Percentiles rank a stretch among this genome's conserved stretches.
Conservation (phyloP, 2,113 vertebrate genomes). For the Apeltes quadracus region DNA sequence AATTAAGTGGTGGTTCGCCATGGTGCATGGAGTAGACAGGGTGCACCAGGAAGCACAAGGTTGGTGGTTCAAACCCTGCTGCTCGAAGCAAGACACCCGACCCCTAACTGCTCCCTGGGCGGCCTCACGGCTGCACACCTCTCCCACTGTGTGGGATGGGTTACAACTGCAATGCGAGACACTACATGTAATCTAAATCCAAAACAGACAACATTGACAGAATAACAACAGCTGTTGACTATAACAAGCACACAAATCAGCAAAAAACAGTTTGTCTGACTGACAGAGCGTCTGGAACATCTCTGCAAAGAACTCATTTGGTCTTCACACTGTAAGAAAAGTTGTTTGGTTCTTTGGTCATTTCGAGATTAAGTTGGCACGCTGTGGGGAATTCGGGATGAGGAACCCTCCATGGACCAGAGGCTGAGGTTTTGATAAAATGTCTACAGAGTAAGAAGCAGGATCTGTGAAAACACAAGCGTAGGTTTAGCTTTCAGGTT, state of each 20-base stretch:
- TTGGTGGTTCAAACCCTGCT: too few relatives aligned
- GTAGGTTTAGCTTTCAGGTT: rapidly evolving
- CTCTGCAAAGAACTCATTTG: slow-evolving; percentile 25
- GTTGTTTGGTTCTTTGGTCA: neutral
- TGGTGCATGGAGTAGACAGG: too few relatives aligned
- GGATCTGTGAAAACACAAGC: slow-evolving; percentile 27
- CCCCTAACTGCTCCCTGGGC: too few relatives aligned
- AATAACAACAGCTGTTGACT: slow-evolving; percentile 10
- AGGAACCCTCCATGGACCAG: slow-evolving; percentile 3
- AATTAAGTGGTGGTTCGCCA: too few relatives aligned
- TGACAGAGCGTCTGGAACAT: slow-evolving; percentile 22
- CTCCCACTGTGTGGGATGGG: too few relatives aligned
- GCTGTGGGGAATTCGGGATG: slow-evolving; percentile 22
- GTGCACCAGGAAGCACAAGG: too few relatives aligned
- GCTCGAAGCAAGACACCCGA: too few relatives aligned
- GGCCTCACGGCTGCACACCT: too few relatives aligned
- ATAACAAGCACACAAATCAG: slow-evolving; percentile 6
- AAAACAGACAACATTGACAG: slow-evolving; percentile 5
- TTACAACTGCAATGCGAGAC: too few relatives aligned
- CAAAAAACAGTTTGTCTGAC: neutral
- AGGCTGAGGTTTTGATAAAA: slow-evolving; percentile 3
- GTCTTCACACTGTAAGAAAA: neutral
- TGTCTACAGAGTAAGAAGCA: neutral
- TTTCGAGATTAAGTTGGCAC: slow-evolving; percentile 50
- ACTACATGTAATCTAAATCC: too few relatives aligned